Evolutionary conservation across 2,797 vertebrate genomes (phyloP).

Genomic region (Cuculus canorus): DNA sequence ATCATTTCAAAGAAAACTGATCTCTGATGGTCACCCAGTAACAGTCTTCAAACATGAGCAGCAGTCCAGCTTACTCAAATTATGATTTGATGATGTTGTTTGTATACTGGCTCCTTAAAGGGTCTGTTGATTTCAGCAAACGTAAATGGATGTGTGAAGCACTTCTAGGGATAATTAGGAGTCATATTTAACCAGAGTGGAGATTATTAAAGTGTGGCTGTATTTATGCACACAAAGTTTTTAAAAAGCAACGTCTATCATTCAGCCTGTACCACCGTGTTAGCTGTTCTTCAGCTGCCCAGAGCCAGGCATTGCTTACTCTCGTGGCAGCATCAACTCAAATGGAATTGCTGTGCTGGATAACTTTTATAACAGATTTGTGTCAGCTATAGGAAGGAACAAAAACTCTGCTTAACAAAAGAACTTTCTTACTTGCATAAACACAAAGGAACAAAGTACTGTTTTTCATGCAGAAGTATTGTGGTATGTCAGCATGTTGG

Average conservation of each 20-base stretch:
- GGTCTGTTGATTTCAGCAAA: background rate
- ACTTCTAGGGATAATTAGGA: background rate
- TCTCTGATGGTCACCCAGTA: background rate
- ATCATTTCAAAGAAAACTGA: background rate
- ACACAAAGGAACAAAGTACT: background rate
- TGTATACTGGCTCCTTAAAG: background rate
- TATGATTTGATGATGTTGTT: background rate
- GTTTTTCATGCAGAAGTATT: background rate
- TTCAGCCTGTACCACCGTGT: background rate
- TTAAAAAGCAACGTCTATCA: background rate
- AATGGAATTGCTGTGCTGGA: background rate
- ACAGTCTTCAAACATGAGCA: background rate
- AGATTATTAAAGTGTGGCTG: background rate
- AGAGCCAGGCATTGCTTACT: background rate
- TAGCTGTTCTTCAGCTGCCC: background rate
- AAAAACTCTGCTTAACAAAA: slow-evolving; percentile 8
- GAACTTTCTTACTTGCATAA: slow-evolving; percentile 31
- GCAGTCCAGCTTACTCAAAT: background rate
- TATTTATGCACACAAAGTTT: background rate
- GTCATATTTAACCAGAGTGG: background rate
- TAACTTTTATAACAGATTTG: slow-evolving; percentile 1
- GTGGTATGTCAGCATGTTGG: background rate
- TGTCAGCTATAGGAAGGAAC: background rate
- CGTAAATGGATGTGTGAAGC: background rate
- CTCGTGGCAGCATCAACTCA: background rate